A percentile compares a stretch with the other conserved stretches of the same genome.
phyloP scores from a whole-genome alignment of 2,888 invertebrate genomes.

The Calliopum simillimum region DNA sequence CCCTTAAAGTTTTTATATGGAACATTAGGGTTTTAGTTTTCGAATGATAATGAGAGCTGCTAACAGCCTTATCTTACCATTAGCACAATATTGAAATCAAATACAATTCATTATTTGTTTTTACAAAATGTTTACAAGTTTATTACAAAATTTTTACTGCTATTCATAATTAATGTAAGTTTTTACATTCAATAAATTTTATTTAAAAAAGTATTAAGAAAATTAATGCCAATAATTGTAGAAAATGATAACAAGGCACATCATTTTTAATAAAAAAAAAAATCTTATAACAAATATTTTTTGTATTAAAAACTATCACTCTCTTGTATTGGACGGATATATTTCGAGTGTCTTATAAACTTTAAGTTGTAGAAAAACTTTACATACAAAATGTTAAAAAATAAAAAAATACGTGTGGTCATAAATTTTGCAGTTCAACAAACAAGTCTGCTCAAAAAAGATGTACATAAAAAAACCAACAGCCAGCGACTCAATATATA shows the following conservation, averaged over 20 bases:
- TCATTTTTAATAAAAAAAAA: too few species aligned
- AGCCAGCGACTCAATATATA: slow-evolving; percentile 28
- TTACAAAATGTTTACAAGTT: neutral
- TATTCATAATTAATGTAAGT: too few species aligned
- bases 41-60: too few species aligned
- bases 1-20: too few species aligned
- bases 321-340: slow-evolving; percentile 37
- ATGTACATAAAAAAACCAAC: slow-evolving; percentile 35
- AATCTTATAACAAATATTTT: too few species aligned
- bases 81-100: slow-evolving; percentile 2
- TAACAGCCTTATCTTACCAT: too few species aligned
- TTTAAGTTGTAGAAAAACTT: slow-evolving; percentile 40
- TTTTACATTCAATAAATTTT: too few species aligned
- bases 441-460: slow-evolving; percentile 25
- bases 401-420: slow-evolving; percentile 31
- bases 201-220: too few species aligned
- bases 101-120: neutral
- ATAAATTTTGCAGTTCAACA: slow-evolving; percentile 35
- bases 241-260: too few species aligned
- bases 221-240: too few species aligned
- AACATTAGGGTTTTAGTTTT: too few species aligned
- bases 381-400: slow-evolving; percentile 32
- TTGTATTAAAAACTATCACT: slow-evolving; percentile 12
- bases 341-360: slow-evolving; percentile 14
- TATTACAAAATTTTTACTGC: neutral